Conservation (phyloP, 2,888 invertebrate species). For the Rhagophthalmus giganteus region DNA sequence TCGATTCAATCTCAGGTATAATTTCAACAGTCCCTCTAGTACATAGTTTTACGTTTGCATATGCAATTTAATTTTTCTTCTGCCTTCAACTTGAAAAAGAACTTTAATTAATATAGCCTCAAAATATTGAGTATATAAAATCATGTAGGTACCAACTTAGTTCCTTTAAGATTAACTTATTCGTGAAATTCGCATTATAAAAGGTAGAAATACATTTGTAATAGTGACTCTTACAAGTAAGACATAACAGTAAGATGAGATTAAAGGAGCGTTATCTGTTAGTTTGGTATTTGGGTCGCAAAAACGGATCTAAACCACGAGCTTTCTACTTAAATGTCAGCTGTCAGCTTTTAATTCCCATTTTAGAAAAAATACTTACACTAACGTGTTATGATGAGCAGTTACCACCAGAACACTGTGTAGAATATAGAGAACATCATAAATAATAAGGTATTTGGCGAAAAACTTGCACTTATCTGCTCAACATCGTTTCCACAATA, state of each 20-base stretch:
- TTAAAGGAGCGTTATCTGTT: constrained; percentile 38
- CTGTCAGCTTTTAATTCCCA: constrained; percentile 39
- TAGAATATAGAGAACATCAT: constrained; percentile 36
- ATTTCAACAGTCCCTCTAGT: no score
- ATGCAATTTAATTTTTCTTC: no score
- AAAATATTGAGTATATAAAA: no score
- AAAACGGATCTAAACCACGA: constrained; percentile 51
- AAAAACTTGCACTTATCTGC: constrained; percentile 36
- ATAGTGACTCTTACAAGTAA: no score
- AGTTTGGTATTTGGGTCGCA: constrained; percentile 52
- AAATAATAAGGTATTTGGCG: constrained; percentile 32
- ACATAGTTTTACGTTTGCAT: no score
- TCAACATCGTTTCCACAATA: constrained; percentile 43
- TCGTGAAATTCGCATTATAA: no score
- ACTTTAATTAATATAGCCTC: no score
- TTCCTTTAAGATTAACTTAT: no score
- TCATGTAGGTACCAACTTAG: no score
- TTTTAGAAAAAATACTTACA: constrained; percentile 44
- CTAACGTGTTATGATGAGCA: constrained; percentile 50
- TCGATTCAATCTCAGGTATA: no score
- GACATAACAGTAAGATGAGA: constrained; percentile 31
- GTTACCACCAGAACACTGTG: constrained; percentile 48
- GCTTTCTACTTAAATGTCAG: constrained; percentile 52
- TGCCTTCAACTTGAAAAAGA: no score
- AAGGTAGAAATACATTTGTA: no score